These are phyloP conservation scores for Pantala flavescens DNA, from an alignment of 1,140 invertebrate species.

Conservation along the genomic window DNA sequence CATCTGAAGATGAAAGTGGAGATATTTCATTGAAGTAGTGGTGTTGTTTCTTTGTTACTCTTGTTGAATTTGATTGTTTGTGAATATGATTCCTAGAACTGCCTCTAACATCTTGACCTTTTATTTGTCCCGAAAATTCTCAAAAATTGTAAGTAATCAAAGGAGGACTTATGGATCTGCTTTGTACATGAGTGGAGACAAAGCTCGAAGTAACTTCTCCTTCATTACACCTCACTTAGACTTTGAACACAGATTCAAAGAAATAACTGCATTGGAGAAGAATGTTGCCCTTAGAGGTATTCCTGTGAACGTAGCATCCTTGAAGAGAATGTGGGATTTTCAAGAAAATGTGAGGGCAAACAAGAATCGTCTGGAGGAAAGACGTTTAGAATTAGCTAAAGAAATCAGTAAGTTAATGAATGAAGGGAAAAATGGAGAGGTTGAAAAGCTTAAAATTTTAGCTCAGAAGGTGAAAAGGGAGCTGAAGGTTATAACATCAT, in stretches of 20 bases:
- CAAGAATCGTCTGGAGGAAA: conserved; percentile 34
- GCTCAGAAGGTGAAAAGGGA: conserved; percentile 45
- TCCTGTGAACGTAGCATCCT: conserved; percentile 34
- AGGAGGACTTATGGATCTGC: conserved; percentile 38
- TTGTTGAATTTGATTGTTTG: neutral
- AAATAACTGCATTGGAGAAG: conserved; percentile 36
- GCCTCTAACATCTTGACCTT: too few species aligned
- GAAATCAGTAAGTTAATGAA: conserved; percentile 29
- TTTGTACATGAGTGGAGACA: conserved; percentile 49
- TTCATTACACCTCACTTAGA: conserved; percentile 50
- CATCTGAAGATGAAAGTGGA: conserved; percentile 19
- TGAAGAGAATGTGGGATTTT: conserved; percentile 41
- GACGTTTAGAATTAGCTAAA: conserved; percentile 28
- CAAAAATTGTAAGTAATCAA: neutral
- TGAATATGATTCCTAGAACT: neutral
- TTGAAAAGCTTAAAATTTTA: conserved; percentile 41
- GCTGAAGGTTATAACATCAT: conserved; percentile 42
- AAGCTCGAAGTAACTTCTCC: conserved; percentile 45
- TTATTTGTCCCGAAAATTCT: neutral
- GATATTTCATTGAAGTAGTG: neutral
- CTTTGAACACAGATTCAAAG: conserved; percentile 39
- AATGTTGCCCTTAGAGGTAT: conserved; percentile 38
- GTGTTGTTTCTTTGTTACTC: conserved; percentile 19
- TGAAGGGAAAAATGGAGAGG: conserved; percentile 32
- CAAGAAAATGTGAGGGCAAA: conserved; percentile 36